These are phyloP conservation scores for Clytia hemisphaerica DNA, from an alignment of 30 jellyfish, hydroid and myxozoan species.

Conservation along the genomic window DNA sequence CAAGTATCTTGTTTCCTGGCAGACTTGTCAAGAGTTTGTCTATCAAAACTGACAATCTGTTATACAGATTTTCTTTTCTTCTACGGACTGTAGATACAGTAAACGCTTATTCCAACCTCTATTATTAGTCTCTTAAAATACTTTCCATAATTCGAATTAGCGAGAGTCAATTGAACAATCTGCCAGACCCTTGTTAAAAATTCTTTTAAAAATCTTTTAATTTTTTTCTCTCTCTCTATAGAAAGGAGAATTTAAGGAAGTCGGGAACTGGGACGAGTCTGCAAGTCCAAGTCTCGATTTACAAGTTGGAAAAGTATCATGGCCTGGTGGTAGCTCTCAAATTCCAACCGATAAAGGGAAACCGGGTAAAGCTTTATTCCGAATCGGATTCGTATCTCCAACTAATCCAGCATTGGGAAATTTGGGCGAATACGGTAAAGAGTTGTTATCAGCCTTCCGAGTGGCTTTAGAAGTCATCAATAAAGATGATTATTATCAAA, in stretches of 20 bases:
- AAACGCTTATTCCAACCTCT: too few relatives aligned
- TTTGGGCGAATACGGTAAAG: constrained; percentile 66
- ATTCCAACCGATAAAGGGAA: constrained; percentile 92
- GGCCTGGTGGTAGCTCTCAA: constrained; percentile 95
- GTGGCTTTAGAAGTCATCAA: constrained; percentile 90
- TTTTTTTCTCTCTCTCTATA: not conserved
- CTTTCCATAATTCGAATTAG: too few relatives aligned
- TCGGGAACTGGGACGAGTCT: constrained; percentile 89
- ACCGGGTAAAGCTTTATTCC: constrained; percentile 92
- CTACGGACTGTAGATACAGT: too few relatives aligned
- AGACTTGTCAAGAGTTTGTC: too few relatives aligned
- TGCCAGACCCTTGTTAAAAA: not conserved
- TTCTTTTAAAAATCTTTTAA: not conserved
- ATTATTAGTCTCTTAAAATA: too few relatives aligned
- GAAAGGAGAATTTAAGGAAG: constrained; percentile 23
- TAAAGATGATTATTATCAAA: constrained; percentile 47
- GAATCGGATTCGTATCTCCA: constrained; percentile 90
- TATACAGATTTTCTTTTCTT: too few relatives aligned
- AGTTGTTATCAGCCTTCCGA: constrained; percentile 85
- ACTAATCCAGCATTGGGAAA: constrained; percentile 71
- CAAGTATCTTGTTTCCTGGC: too few relatives aligned
- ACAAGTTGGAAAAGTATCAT: constrained; percentile 56
- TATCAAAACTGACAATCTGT: too few relatives aligned
- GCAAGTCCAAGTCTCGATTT: constrained; percentile 22
- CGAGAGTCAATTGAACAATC: not conserved